These are phyloP conservation scores for Heteronetta atricapilla DNA, from an alignment of 2,113 vertebrate genomes.

Conservation along the genomic window DNA sequence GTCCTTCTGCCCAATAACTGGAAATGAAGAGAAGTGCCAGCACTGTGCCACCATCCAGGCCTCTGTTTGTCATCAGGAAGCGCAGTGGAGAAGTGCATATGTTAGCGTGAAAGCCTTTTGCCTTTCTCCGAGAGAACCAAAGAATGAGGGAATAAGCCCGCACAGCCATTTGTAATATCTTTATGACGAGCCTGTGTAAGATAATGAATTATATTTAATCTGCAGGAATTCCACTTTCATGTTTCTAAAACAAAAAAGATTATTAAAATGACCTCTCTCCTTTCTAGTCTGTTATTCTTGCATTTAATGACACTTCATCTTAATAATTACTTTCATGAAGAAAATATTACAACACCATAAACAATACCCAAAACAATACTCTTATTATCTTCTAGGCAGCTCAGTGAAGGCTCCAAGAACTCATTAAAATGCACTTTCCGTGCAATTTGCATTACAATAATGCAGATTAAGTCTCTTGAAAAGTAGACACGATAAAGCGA, in stretches of 20 bases:
- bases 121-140: not conserved
- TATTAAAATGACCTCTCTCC: not conserved
- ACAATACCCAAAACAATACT: slow-evolving; percentile 35
- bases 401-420: slow-evolving; percentile 37
- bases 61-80: not conserved
- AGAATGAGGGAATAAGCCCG: not conserved
- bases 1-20: not conserved
- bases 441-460: slow-evolving; percentile 35
- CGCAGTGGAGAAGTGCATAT: not conserved
- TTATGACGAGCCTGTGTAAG: not conserved
- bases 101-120: not conserved
- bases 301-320: slow-evolving; percentile 13
- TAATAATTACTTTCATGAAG: slow-evolving; percentile 29
- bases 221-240: not conserved
- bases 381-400: slow-evolving; percentile 30
- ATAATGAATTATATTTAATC: not conserved
- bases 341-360: slow-evolving; percentile 31
- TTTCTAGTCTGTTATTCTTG: not conserved
- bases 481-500: slow-evolving; percentile 49
- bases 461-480: slow-evolving; percentile 51
- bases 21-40: not conserved
- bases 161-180: not conserved
- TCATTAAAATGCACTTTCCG: slow-evolving; percentile 60
- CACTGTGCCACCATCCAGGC: not conserved
- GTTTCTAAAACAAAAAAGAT: not conserved